A percentile compares a stretch with the other conserved stretches of the same genome.
These are phyloP conservation scores for Thaleichthys pacificus DNA, from an alignment of 2,797 vertebrate species.

Conservation along the genomic window DNA sequence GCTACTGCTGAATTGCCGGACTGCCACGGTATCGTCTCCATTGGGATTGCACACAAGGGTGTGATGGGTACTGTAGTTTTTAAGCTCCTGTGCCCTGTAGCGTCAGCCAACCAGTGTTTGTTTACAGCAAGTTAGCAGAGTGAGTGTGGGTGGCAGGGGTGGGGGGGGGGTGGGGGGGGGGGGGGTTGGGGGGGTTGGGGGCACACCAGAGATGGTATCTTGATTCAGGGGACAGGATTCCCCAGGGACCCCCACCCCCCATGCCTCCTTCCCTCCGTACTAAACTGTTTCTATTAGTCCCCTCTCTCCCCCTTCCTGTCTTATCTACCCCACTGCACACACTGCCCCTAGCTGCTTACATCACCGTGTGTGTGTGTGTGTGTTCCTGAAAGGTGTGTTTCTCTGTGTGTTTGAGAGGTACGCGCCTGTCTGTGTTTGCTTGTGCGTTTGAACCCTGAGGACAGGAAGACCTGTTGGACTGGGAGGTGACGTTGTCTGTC, in stretches of 20 bases:
- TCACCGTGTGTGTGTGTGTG: background rate
- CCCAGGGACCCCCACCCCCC: conserved; percentile 29
- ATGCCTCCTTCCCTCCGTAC: conserved; percentile 16
- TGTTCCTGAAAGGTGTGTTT: background rate
- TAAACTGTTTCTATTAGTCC: conserved; percentile 43
- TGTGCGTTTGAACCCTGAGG: conserved; percentile 23
- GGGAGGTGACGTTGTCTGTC: conserved; percentile 32
- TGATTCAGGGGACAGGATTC: conserved; percentile 59
- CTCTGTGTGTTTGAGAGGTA: background rate
- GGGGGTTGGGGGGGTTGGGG: background rate
- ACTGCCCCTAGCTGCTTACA: conserved; percentile 41
- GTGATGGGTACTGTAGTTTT: background rate
- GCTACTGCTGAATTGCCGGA: too few relatives aligned
- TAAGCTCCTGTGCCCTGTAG: conserved; percentile 17
- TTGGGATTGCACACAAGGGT: background rate
- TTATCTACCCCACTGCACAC: conserved; percentile 62
- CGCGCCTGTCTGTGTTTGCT: conserved; percentile 2
- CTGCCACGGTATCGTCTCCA: background rate
- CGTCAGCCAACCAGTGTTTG: conserved; percentile 31
- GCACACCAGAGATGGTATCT: conserved; percentile 64
- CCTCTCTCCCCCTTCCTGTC: conserved; percentile 47
- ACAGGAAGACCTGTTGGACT: conserved; percentile 33
- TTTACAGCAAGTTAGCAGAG: conserved; percentile 4
- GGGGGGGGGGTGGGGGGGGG: background rate
- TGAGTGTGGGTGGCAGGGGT: conserved; percentile 6